Conservation (phyloP, 2,888 invertebrate genomes). For the Drosophila maculinotata region DNA sequence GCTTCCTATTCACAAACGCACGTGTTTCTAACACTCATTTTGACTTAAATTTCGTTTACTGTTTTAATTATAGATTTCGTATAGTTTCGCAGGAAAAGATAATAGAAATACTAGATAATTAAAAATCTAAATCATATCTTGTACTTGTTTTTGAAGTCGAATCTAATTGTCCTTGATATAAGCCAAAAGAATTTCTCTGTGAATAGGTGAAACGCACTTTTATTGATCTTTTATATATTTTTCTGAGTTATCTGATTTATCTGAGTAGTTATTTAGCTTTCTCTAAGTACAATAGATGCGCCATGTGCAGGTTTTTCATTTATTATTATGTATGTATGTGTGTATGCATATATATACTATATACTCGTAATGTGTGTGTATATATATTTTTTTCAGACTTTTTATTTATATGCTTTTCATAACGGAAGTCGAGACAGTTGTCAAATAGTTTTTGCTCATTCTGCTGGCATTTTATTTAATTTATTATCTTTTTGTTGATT, state of each 20-base stretch:
- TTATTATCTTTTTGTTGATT: conserved; percentile 26
- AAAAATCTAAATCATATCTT: conserved; percentile 3
- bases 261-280: conserved; percentile 19
- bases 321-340: conserved; percentile 25
- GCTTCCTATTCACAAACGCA: conserved; percentile 14
- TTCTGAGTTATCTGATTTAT: conserved; percentile 21
- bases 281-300: conserved; percentile 17
- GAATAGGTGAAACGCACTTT: conserved; percentile 14
- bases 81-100: no score
- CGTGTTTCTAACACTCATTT: not conserved
- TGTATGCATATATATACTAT: conserved; percentile 40
- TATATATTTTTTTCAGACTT: conserved; percentile 67
- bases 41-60: not conserved
- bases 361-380: conserved; percentile 42
- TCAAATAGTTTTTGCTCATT: conserved; percentile 58
- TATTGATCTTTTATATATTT: conserved; percentile 1
- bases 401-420: conserved; percentile 69
- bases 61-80: no score
- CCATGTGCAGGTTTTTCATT: conserved; percentile 17
- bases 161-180: conserved; percentile 5
- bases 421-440: conserved; percentile 77
- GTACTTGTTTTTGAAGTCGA: not conserved
- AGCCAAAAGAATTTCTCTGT: conserved; percentile 17
- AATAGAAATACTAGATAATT: not conserved
- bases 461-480: conserved; percentile 42